Percentiles rank a stretch among this genome's conserved stretches.
Evolutionary conservation across 2,113 vertebrate genomes (phyloP).

Genomic region (Suricata suricatta): DNA sequence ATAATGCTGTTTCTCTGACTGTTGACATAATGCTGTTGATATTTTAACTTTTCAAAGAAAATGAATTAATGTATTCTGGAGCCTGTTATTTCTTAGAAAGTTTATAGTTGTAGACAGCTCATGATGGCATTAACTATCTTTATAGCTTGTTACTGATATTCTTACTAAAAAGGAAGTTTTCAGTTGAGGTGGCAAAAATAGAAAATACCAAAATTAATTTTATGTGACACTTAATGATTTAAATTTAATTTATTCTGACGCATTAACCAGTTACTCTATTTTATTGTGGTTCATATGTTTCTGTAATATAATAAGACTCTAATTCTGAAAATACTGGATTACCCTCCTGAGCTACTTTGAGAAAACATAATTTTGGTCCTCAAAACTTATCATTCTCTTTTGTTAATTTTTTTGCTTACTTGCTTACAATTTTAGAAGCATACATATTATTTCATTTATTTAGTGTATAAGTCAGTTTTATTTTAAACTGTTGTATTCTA

Average conservation of each 20-base stretch:
- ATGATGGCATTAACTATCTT: neutral
- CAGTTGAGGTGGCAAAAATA: neutral
- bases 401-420: neutral
- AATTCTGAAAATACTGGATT: slow-evolving; percentile 31
- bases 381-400: neutral
- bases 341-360: neutral
- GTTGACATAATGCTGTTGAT: neutral
- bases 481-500: slow-evolving; percentile 21
- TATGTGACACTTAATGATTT: slow-evolving; percentile 19
- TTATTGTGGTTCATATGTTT: slow-evolving; percentile 2
- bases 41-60: slow-evolving; percentile 8
- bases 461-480: slow-evolving; percentile 6
- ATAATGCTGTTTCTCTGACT: neutral
- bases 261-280: neutral
- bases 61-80: neutral
- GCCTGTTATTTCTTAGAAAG: neutral
- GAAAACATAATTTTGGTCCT: slow-evolving; percentile 26
- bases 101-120: neutral
- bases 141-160: neutral
- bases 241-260: neutral
- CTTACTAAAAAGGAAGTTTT: neutral
- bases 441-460: slow-evolving; percentile 15
- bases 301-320: neutral
- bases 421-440: slow-evolving; percentile 11
- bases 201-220: slow-evolving; percentile 17